These are phyloP conservation scores for Brevimyrus niger DNA, from an alignment of 2,113 vertebrate genomes.

Conservation along the genomic window DNA sequence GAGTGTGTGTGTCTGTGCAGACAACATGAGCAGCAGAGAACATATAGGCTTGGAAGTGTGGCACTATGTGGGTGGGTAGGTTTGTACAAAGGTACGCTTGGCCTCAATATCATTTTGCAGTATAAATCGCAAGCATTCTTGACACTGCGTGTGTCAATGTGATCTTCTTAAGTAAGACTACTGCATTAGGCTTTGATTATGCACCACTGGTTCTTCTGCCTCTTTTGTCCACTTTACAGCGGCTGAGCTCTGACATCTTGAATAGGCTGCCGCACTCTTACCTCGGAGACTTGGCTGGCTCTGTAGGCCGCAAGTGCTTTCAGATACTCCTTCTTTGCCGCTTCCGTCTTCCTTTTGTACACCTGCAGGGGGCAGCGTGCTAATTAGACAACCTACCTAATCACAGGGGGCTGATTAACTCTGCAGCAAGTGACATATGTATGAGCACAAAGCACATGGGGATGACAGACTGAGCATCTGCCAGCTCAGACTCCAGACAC, in stretches of 20 bases:
- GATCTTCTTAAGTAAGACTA: not conserved
- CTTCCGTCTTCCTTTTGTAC: constrained; percentile 82
- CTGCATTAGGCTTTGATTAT: not conserved
- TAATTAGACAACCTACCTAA: not conserved
- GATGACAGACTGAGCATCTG: not conserved
- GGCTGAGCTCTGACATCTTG: not conserved
- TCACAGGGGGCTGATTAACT: not conserved
- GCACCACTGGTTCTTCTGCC: not conserved
- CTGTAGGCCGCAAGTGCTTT: constrained; percentile 76
- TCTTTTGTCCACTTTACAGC: not conserved
- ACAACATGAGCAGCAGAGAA: not conserved
- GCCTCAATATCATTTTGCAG: not conserved
- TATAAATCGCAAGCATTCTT: not conserved
- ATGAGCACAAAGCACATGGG: not conserved
- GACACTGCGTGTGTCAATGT: not conserved
- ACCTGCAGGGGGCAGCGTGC: constrained; percentile 53
- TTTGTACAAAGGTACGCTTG: not conserved
- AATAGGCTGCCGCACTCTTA: constrained; percentile 31
- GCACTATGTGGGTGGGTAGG: not conserved
- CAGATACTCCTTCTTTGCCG: constrained; percentile 79
- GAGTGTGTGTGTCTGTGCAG: not conserved
- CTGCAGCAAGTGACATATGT: not conserved
- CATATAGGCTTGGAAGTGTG: not conserved
- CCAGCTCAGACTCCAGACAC: not conserved
- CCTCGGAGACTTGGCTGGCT: constrained; percentile 67